Base-by-base conservation (phyloP, 2,888 invertebrate species). In the Pristionchus fissidentatus region DNA sequence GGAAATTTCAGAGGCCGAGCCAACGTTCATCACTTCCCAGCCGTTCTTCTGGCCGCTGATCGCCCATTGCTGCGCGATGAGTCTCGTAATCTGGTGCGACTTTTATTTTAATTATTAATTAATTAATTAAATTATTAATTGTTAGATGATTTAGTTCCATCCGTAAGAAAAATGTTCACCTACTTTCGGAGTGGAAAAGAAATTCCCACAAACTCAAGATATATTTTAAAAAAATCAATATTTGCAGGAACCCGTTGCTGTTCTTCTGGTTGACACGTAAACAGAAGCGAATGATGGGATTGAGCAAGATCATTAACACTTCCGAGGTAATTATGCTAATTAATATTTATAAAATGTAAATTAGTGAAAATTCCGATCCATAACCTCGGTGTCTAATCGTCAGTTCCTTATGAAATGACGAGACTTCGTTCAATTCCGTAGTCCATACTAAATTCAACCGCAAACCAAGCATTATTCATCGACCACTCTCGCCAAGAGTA, bases 241-340 rank as follows among this genome's bases (percentile, higher is more conserved):
- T 32, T 10, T 38, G 91, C 57, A 91, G 91, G 91, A 92, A 92
- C 83, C 92, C 92, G 2, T 49, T 92, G 32, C 87, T 92, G 13
- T 92, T 92, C 88, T 92, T 92, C 87, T 92, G 92, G 92, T 83
- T 92, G 49, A 92, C 92, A 26, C 77, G 91, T n/a, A 92, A 92
- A 85, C 92, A 91, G 77, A 91, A 91, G 80, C 84, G 90, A 35
- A 85, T 85, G n/a, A 85, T 85, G n/a, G 87, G 88, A 46, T 84
- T 92, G 32, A 87, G 87, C 46, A 89, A 90, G 66, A 91, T 92
- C 46, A 85, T 92, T 22, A 90, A 89, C 80, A 90, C 91, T 3
- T 87, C 88, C 32, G 91, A 92, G 86, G 91, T 92, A 52, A 84
- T 84, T n/a, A 43, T 46, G 3, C 10, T 26, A 22, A 32, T 32